A percentile compares a stretch with the other conserved stretches of the same genome.
Evolutionary conservation across 1,140 invertebrate genomes (phyloP).

Genomic region (Argopecten irradians): DNA sequence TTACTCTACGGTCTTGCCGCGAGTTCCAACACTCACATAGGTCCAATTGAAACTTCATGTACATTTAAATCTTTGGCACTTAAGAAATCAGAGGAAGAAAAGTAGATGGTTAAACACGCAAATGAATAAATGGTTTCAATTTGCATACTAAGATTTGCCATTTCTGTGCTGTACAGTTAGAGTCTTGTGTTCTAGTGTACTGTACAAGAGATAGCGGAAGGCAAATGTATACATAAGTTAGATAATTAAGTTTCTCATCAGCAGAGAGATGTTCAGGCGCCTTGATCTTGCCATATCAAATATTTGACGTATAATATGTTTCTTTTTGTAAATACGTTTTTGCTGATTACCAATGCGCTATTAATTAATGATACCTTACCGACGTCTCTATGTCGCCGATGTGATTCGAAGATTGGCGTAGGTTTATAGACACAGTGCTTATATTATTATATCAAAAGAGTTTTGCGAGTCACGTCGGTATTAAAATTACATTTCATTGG

Average conservation of each 20-base stretch:
- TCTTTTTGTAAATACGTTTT: neutral
- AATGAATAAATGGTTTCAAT: neutral
- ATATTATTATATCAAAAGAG: neutral
- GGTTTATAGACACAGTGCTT: neutral
- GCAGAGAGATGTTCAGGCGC: neutral
- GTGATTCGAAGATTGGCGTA: neutral
- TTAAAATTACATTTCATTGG: neutral
- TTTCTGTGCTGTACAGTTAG: neutral
- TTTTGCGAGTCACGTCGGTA: neutral
- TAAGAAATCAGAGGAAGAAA: slow-evolving; percentile 10
- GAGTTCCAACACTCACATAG: neutral
- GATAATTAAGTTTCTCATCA: neutral
- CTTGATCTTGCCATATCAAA: neutral
- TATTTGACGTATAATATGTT: neutral
- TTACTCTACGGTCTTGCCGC: neutral
- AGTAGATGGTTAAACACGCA: neutral
- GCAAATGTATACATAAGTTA: neutral
- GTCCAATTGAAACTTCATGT: neutral
- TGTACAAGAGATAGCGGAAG: neutral
- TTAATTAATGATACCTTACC: neutral
- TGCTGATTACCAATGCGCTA: neutral
- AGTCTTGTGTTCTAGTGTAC: neutral
- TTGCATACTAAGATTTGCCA: neutral
- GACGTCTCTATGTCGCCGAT: neutral
- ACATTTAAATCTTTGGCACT: neutral